These are phyloP conservation scores for Mirounga angustirostris DNA, from an alignment of 2,113 vertebrate species.

Conservation along the genomic window DNA sequence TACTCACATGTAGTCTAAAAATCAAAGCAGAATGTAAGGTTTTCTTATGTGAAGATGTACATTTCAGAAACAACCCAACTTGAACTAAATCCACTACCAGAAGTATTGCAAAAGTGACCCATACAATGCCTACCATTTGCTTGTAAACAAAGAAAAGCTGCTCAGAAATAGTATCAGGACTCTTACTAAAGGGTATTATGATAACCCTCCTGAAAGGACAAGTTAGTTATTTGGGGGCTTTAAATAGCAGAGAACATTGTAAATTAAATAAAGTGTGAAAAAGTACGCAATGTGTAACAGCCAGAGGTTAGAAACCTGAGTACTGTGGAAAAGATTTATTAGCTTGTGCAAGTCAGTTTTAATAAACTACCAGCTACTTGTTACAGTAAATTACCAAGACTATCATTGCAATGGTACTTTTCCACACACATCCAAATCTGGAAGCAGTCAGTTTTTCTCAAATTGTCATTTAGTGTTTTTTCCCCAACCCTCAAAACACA, in stretches of 20 bases:
- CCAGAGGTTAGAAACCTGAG: conserved; percentile 85
- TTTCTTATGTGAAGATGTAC: conserved; percentile 48
- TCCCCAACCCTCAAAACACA: conserved; percentile 59
- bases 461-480: conserved; percentile 76
- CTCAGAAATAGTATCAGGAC: conserved; percentile 65
- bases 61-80: conserved; percentile 75
- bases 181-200: conserved; percentile 48
- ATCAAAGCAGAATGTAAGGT: conserved; percentile 76
- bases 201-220: conserved; percentile 58
- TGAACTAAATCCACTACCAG: conserved; percentile 75
- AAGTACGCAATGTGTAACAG: conserved; percentile 85
- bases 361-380: conserved; percentile 81
- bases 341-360: conserved; percentile 86
- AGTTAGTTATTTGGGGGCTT: conserved; percentile 37
- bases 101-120: conserved; percentile 63
- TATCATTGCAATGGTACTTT: conserved; percentile 82
- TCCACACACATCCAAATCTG: conserved; percentile 79
- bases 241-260: conserved; percentile 71
- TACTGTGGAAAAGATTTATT: conserved; percentile 88
- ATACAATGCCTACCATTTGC: conserved; percentile 80
- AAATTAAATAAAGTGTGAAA: conserved; percentile 69
- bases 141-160: conserved; percentile 80
- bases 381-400: conserved; percentile 84
- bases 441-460: conserved; percentile 78
- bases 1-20: conserved; percentile 68